Conservation (phyloP, 2,113 vertebrate genomes). For the Sorex araneus region DNA sequence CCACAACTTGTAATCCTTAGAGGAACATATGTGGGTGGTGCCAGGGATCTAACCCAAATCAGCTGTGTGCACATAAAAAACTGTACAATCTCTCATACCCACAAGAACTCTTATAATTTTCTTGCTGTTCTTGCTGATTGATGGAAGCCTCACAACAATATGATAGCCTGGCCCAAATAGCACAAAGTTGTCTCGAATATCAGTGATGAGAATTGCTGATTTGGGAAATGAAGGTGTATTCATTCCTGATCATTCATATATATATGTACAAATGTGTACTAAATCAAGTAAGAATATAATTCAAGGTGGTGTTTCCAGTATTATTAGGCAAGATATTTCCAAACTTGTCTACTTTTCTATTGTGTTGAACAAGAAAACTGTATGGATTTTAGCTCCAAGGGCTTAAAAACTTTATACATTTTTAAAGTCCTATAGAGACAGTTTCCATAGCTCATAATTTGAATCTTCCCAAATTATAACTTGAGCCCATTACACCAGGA, state of each 20-base stretch:
- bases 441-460: constrained; percentile 38
- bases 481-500: not conserved
- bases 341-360: constrained; percentile 48
- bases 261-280: constrained; percentile 34
- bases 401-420: constrained; percentile 11
- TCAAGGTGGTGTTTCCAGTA: not conserved
- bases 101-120: not conserved
- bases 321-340: not conserved
- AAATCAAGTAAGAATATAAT: not conserved
- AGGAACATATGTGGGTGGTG: no score
- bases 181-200: constrained; percentile 22
- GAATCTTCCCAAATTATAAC: not conserved
- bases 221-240: constrained; percentile 22
- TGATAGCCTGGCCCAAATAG: not conserved
- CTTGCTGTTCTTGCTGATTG: not conserved
- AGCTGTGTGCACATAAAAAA: no score
- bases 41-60: no score
- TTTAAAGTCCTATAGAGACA: not conserved
- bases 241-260: no score
- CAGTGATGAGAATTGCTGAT: not conserved
- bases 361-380: constrained; percentile 24
- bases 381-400: constrained; percentile 33
- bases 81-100: no score
- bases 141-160: not conserved
- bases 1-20: no score